Evolutionary conservation across 2,797 vertebrate species (phyloP).

Genomic region (Spheniscus humboldti): DNA sequence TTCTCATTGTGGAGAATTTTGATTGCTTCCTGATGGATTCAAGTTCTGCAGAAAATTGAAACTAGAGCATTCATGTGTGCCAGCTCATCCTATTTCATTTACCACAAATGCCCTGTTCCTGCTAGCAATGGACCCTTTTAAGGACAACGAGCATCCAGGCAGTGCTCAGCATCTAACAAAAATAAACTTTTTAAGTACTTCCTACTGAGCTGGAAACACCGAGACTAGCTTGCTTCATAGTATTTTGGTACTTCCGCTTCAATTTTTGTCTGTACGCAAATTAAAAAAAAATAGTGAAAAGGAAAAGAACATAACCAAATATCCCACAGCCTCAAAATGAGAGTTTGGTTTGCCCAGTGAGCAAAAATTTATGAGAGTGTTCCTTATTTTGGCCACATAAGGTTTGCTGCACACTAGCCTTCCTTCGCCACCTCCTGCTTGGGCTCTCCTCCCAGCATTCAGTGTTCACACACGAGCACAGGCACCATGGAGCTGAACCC

Average conservation of each 20-base stretch:
- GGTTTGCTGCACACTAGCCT: background rate
- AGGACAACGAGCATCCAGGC: background rate
- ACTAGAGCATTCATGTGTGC: background rate
- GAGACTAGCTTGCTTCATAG: background rate
- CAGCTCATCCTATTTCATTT: background rate
- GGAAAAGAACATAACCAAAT: background rate
- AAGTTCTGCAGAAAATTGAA: background rate
- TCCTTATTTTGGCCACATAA: background rate
- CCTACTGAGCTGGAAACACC: background rate
- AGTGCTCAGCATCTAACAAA: background rate
- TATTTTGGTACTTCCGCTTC: background rate
- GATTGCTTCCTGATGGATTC: background rate
- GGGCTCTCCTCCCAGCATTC: background rate
- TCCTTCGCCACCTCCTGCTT: background rate
- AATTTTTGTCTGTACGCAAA: background rate
- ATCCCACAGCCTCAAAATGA: background rate
- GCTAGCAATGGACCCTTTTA: background rate
- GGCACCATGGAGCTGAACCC: background rate
- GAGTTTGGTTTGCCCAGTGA: background rate
- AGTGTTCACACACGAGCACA: accelerated
- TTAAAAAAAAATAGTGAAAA: background rate
- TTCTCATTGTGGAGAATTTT: background rate
- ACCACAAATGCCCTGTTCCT: background rate
- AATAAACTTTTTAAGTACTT: background rate
- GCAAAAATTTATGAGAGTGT: background rate